Evolutionary conservation across 2,888 invertebrate species (phyloP).

Genomic region (Drosophila niveifrons): DNA sequence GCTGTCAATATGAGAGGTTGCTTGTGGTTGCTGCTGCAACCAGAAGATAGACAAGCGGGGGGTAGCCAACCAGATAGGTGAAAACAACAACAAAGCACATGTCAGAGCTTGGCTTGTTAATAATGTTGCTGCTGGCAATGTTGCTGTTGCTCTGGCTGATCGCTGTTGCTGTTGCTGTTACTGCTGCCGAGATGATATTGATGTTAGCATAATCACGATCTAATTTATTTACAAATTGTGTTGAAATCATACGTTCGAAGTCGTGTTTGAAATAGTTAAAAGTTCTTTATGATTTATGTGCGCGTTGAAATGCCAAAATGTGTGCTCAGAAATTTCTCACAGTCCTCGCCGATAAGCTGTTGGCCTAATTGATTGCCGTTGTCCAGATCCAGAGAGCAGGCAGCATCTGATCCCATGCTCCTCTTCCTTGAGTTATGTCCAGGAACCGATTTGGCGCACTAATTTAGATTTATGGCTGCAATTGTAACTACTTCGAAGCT

Average conservation of each 20-base stretch:
- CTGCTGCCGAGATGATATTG: conserved; percentile 70
- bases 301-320: conserved; percentile 69
- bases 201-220: conserved; percentile 82
- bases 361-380: conserved; percentile 66
- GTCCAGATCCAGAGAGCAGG: conserved; percentile 38
- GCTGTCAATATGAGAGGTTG: conserved; percentile 60
- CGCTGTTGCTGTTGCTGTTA: conserved; percentile 42
- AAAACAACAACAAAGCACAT: conserved; percentile 57
- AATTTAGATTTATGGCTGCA: conserved; percentile 82
- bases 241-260: conserved; percentile 81
- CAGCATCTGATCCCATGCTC: conserved; percentile 22
- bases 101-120: conserved; percentile 67
- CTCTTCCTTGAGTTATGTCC: conserved; percentile 38
- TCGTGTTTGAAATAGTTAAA: conserved; percentile 71
- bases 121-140: conserved; percentile 69
- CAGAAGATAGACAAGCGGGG: background rate
- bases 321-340: conserved; percentile 65
- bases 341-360: conserved; percentile 51
- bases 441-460: conserved; percentile 65
- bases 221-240: conserved; percentile 84
- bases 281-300: conserved; percentile 76
- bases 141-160: conserved; percentile 24
- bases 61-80: background rate
- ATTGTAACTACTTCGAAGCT: conserved; percentile 56
- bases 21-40: background rate